Conservation (phyloP, 2,797 vertebrate species). For the Peromyscus attwateri region DNA sequence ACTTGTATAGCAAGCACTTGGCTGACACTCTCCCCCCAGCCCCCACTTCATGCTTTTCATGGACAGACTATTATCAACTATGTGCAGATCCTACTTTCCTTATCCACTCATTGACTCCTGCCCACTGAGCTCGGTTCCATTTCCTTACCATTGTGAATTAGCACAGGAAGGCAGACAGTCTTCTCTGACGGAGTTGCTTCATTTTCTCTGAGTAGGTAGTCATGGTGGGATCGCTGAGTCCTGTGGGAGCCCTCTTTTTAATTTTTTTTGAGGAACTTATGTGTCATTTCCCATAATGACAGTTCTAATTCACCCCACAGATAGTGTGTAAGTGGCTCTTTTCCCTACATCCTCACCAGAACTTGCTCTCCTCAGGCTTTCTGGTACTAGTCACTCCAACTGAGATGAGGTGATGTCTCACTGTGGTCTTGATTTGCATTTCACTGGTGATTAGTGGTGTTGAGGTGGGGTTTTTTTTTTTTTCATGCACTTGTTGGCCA, state of each 20-base stretch:
- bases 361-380: background rate
- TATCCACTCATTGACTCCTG: background rate
- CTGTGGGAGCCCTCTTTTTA: background rate
- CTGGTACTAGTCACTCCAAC: background rate
- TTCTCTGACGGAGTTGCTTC: background rate
- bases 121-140: background rate
- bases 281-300: background rate
- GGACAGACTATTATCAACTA: background rate
- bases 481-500: background rate
- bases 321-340: background rate
- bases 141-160: background rate
- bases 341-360: background rate
- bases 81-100: background rate
- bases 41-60: background rate
- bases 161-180: background rate
- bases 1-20: background rate
- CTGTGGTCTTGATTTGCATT: background rate
- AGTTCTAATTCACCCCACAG: background rate
- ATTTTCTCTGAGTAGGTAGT: background rate
- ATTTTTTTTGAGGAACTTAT: background rate
- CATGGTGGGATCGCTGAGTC: background rate
- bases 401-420: background rate
- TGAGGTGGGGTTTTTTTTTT: background rate
- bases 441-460: background rate
- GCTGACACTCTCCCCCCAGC: background rate